Conservation (phyloP, 2,113 vertebrate species). For the Typhlomys cinereus region DNA sequence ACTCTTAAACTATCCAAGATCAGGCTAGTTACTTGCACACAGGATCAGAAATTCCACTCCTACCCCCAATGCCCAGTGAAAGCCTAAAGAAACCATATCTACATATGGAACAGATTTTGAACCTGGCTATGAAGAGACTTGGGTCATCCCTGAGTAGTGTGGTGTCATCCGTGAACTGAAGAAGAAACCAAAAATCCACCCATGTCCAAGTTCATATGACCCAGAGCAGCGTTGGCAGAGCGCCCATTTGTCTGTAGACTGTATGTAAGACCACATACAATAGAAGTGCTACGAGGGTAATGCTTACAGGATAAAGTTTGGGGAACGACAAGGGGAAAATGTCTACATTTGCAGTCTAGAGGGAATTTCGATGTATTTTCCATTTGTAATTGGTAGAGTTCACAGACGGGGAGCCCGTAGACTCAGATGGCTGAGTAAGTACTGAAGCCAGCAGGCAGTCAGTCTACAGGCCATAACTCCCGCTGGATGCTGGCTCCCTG, state of each 20-base stretch:
- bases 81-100: background rate
- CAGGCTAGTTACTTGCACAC: background rate
- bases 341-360: too few relatives aligned
- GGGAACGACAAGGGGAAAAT: background rate
- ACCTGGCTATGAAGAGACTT: background rate
- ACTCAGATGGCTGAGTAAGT: background rate
- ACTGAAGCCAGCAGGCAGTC: background rate
- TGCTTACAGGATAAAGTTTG: background rate
- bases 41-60: background rate
- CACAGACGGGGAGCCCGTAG: background rate
- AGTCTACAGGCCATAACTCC: too few relatives aligned
- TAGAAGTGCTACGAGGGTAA: background rate
- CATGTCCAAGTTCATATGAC: too few relatives aligned
- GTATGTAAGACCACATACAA: background rate
- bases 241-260: too few relatives aligned
- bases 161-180: too few relatives aligned
- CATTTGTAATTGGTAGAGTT: background rate
- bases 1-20: background rate
- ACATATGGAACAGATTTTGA: background rate
- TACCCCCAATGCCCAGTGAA: accelerated
- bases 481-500: too few relatives aligned
- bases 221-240: too few relatives aligned
- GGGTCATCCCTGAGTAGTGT: too few relatives aligned
- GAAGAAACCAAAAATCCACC: background rate
- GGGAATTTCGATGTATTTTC: too few relatives aligned